These are phyloP conservation scores for Eupithecia dodoneata DNA, from an alignment of 2,888 invertebrate species.

Conservation along the genomic window DNA sequence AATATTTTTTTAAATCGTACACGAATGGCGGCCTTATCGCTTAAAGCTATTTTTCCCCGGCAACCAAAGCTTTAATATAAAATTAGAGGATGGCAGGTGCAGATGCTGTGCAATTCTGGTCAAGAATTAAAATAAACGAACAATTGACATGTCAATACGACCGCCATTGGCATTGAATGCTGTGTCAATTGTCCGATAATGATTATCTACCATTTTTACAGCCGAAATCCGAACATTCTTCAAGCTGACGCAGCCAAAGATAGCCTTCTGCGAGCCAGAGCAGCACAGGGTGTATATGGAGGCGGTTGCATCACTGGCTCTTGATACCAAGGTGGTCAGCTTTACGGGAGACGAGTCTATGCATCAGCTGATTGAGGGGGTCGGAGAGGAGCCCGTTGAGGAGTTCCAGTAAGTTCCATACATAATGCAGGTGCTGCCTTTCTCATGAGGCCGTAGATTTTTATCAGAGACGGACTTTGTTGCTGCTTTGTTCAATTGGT, in stretches of 20 bases:
- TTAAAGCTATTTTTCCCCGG: too few species aligned
- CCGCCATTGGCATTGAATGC: background rate
- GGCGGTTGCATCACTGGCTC: conserved; percentile 53
- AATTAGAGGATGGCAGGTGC: too few species aligned
- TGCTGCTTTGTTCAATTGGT: too few species aligned
- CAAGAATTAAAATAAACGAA: too few species aligned
- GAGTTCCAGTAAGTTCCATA: conserved; percentile 60
- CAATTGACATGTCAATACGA: too few species aligned
- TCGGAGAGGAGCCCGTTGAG: conserved; percentile 48
- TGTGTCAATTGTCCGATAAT: background rate
- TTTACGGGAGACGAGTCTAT: conserved; percentile 61
- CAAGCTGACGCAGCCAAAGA: conserved; percentile 59
- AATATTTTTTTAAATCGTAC: too few species aligned
- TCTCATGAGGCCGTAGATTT: too few species aligned
- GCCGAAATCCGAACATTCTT: conserved; percentile 65
- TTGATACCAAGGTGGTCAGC: conserved; percentile 58
- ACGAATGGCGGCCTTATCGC: too few species aligned
- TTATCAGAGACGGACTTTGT: too few species aligned
- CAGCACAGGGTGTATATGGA: conserved; percentile 47
- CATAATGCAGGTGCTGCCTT: background rate
- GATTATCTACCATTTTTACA: conserved; percentile 46
- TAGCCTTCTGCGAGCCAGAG: conserved; percentile 66
- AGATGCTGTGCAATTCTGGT: too few species aligned
- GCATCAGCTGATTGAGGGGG: conserved; percentile 53
- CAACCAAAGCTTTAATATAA: too few species aligned